phyloP scores from a whole-genome alignment of 2,888 invertebrate genomes.

The Litoditis marina region DNA sequence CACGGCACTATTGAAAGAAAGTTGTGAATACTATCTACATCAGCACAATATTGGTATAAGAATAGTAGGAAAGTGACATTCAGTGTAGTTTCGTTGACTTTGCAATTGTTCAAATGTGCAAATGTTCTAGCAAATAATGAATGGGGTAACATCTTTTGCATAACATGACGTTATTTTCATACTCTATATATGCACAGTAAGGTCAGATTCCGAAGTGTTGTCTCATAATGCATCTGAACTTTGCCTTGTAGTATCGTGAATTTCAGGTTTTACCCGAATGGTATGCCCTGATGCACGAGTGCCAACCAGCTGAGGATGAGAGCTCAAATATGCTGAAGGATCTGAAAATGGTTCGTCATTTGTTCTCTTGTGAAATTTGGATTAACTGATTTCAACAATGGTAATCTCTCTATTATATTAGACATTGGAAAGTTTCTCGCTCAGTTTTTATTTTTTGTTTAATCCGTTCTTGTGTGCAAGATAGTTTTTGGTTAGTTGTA shows the following conservation, averaged over 20 bases:
- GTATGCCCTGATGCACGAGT: conserved; percentile 38
- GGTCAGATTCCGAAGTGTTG: background rate
- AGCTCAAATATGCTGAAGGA: conserved; percentile 24
- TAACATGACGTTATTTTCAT: too few species aligned
- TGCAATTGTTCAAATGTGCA: too few species aligned
- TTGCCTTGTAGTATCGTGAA: background rate
- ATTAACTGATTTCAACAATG: background rate
- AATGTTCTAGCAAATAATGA: too few species aligned
- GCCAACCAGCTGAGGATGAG: conserved; percentile 33
- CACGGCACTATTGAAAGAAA: too few species aligned
- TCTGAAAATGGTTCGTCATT: conserved; percentile 12
- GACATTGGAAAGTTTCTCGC: too few species aligned
- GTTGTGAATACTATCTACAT: too few species aligned
- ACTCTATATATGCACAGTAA: background rate
- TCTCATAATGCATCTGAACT: background rate
- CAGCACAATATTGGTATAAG: too few species aligned
- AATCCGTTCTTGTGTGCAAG: too few species aligned
- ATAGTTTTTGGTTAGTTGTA: too few species aligned
- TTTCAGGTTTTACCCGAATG: conserved; percentile 36
- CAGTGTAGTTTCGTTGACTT: too few species aligned
- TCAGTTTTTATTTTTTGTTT: background rate
- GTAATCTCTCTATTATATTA: background rate
- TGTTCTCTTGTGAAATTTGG: background rate
- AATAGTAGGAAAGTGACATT: too few species aligned
- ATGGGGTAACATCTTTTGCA: too few species aligned